These are phyloP conservation scores for Falcaria lacertinaria DNA, from an alignment of 2,888 invertebrate genomes.

Conservation along the genomic window DNA sequence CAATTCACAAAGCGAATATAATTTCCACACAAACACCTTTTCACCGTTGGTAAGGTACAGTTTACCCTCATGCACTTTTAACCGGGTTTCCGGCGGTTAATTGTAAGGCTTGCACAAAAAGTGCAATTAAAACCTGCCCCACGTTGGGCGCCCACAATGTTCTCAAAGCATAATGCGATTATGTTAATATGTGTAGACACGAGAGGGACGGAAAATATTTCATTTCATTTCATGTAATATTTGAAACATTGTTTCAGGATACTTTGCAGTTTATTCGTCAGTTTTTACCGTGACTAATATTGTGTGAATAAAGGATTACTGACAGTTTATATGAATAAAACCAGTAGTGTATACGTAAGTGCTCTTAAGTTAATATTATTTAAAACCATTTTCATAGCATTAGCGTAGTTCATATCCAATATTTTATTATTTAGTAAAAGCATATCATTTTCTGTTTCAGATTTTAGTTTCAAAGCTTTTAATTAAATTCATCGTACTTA, in stretches of 20 bases:
- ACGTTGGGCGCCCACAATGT: slow-evolving; percentile 21
- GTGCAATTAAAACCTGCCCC: slow-evolving; percentile 31
- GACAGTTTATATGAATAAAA: no score
- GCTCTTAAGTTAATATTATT: no score
- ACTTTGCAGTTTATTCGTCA: no score
- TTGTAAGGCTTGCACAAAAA: slow-evolving; percentile 24
- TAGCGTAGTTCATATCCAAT: no score
- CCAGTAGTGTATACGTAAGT: no score
- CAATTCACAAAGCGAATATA: neutral
- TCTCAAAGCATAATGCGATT: slow-evolving; percentile 23
- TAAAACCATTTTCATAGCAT: no score
- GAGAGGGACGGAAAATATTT: neutral
- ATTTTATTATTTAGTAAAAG: no score
- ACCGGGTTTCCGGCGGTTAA: slow-evolving; percentile 15
- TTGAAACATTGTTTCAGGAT: neutral
- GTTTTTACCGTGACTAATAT: no score
- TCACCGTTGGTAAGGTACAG: neutral
- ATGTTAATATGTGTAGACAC: slow-evolving; percentile 3
- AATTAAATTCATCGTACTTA: no score
- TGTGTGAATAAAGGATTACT: no score
- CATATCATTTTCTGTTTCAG: no score
- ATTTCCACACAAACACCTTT: neutral
- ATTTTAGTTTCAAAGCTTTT: no score
- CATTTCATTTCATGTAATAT: neutral
- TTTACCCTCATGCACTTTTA: slow-evolving; percentile 2